phyloP scores from a whole-genome alignment of 2,113 vertebrate genomes.

The Carettochelys insculpta region DNA sequence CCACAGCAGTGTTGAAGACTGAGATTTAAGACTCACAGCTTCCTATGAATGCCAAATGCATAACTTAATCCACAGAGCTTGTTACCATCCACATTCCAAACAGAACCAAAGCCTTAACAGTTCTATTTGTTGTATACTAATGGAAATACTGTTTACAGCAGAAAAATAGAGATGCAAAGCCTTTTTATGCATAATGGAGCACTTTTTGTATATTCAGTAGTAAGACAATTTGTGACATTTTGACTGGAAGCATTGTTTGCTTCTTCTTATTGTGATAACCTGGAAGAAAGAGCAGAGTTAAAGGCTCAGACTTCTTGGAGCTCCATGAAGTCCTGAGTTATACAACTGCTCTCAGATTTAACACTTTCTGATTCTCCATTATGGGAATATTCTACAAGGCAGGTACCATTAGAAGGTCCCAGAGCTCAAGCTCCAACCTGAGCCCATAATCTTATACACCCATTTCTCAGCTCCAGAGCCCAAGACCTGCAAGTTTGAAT shows the following conservation, averaged over 20 bases:
- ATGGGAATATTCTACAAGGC: slow-evolving; percentile 8
- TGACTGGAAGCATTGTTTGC: slow-evolving; percentile 48
- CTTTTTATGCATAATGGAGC: slow-evolving; percentile 61
- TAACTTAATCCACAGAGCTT: too few species aligned
- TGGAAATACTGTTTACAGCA: slow-evolving; percentile 55
- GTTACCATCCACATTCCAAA: slow-evolving; percentile 42
- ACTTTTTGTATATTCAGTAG: slow-evolving; percentile 44
- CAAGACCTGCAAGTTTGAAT: background rate
- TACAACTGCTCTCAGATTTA: slow-evolving; percentile 37
- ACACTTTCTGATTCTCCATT: background rate
- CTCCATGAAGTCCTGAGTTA: slow-evolving; percentile 34
- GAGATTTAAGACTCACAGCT: too few species aligned
- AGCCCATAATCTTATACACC: background rate
- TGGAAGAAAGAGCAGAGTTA: background rate
- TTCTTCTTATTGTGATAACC: slow-evolving; percentile 49
- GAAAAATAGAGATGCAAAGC: slow-evolving; percentile 53
- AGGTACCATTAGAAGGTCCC: too few species aligned
- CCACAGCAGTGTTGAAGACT: too few species aligned
- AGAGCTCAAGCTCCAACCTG: too few species aligned
- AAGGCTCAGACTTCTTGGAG: background rate
- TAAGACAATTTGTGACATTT: slow-evolving; percentile 57
- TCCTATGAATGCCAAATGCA: too few species aligned
- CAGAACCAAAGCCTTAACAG: slow-evolving; percentile 44
- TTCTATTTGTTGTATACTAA: slow-evolving; percentile 41
- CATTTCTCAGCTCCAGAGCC: background rate